Base-by-base conservation (phyloP, 2,888 invertebrate species). In the Lycocerus yunnanus region DNA sequence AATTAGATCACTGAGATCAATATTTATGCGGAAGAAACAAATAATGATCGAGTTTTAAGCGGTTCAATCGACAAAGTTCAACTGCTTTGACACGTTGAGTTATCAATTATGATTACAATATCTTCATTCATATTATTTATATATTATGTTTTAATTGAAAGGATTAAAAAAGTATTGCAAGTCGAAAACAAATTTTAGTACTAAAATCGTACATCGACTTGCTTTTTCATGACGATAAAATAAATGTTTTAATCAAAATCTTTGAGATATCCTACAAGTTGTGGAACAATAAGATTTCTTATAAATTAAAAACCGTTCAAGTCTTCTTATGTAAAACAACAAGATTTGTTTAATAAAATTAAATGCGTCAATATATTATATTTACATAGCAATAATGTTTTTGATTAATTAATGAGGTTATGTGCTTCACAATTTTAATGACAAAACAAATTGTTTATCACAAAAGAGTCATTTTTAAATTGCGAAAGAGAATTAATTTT, bases 391-490 rank as follows among this genome's bases (percentile, higher is more conserved):
- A 43, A 43, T 60, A 60, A 63, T 18, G 11, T 61, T 61, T 61
- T 10, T 20, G 61, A 63, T 63, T n/a, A 63, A 63, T 63, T 63
- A 63, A 63, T 63, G 61, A 63, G 61, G 61, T 18, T 63, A 63
- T 63, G 13, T 63, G 20, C 18, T 18, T n/a, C 13, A 63, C 15
- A 63, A 63, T 18, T 63, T 63, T 6, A 18, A n/a, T 63, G 61
- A 13, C 61, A 63, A n/a, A 63, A 63, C 18, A 63, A 18, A 18
- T 18, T 63, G n/a, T 18, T 63, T 63, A 43, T 43, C 43, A 43
- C 43, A n/a, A 43, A n/a, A 43, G 43, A n/a, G 43, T n/a, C n/a
- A n/a, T 2, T 43, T 43, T 13, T 8, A 43, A 43, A 43, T 43
- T 43, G 43, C 43, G 43, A 43, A 43, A 43, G 43, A n/a, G n/a